Percentiles rank a stretch among this genome's conserved stretches.
These are phyloP conservation scores for Cebidichthys violaceus DNA, from an alignment of 2,113 vertebrate genomes.

Conservation along the genomic window DNA sequence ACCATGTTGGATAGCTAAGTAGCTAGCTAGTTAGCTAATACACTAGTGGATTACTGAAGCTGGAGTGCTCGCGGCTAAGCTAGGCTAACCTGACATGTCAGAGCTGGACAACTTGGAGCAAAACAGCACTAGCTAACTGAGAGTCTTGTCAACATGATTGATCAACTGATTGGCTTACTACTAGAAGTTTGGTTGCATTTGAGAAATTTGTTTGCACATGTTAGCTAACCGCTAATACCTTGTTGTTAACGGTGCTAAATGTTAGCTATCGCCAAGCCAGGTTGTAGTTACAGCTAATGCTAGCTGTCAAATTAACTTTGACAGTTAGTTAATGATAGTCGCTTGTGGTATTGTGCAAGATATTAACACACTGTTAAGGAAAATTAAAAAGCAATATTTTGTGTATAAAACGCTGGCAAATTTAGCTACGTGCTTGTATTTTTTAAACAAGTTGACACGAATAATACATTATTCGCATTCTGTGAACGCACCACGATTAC, in stretches of 20 bases:
- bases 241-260: background rate
- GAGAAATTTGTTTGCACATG: background rate
- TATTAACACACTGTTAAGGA: accelerated
- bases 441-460: background rate
- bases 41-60: background rate
- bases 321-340: background rate
- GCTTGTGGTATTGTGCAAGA: background rate
- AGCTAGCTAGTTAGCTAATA: background rate
- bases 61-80: background rate
- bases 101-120: background rate
- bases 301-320: conserved; percentile 43
- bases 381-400: accelerated
- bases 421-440: background rate
- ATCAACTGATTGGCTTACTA: accelerated
- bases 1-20: no score
- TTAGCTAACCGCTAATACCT: background rate
- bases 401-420: background rate
- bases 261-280: background rate
- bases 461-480: background rate
- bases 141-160: background rate
- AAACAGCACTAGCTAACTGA: background rate
- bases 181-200: background rate
- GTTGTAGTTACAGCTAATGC: conserved; percentile 32
- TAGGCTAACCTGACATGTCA: conserved; percentile 37
- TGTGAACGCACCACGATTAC: background rate